Evolutionary conservation across 1,140 invertebrate genomes (phyloP), one percentile per base, ranked within the genome.

Genomic region (Diabrotica virgifera): DNA sequence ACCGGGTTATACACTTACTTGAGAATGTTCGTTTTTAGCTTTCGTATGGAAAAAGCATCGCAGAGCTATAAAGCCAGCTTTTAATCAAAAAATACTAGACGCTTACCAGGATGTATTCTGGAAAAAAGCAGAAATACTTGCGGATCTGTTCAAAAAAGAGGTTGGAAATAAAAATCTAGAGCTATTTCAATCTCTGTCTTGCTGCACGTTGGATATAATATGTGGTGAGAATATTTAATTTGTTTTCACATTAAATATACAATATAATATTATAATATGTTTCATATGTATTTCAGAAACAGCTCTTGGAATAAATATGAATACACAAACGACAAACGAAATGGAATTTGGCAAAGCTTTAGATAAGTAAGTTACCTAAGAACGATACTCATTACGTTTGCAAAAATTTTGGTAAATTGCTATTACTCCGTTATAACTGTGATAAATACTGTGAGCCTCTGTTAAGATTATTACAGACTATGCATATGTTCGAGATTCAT

Each of bases 71-170:
- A 87, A 89, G 4, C 90, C 90, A 5, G 85, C 90, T 11, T 93
- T 93, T 74, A 88, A 91, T 78, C 89, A 89, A 70, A 84, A 84
- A 65, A 89, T 93, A 59, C 79, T 93, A 6, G 85, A 92, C 67
- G 84, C 88, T 61, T 92, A 91, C 72, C 74, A 91, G 2, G 82
- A 85, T 5, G 82, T 90, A 8, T 90, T 93, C 72, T 87, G 88
- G 57, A 80, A 85, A 59, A 87, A 92, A 72, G 80, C 83, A 5
- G 67, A 78, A 8, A 80, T 86, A 10, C 76, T 93, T 65, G 77
- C 85, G 0, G 64, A 83, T 10, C 81, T 84, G 46, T 75, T 93
- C 59, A 76, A 67, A 70, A 79, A 76, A 56, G 73, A 78, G 69
- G 63, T 79, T 13, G 72, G 76, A n/a, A 82, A 81, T 50, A 74